Evolutionary conservation across 2,113 vertebrate species (phyloP).

Genomic region (Canis aureus): DNA sequence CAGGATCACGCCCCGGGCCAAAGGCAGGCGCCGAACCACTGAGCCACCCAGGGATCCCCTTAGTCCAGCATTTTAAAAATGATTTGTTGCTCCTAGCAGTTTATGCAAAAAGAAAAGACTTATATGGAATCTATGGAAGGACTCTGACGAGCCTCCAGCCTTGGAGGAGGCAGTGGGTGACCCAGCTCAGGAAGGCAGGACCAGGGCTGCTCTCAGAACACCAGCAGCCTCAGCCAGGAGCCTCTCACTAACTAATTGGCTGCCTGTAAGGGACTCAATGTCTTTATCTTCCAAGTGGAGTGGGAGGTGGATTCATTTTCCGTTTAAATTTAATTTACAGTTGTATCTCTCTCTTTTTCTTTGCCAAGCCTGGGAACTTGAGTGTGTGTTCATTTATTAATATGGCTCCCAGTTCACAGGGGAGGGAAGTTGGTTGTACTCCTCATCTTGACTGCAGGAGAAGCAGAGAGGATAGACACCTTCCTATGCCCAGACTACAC

Average conservation of each 20-base stretch:
- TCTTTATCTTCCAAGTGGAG: not conserved
- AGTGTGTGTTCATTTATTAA: not conserved
- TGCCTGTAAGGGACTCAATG: not conserved
- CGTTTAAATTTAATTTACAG: not conserved
- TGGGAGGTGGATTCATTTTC: not conserved
- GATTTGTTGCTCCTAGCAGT: not conserved
- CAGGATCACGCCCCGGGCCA: no score
- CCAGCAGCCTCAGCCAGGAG: not conserved
- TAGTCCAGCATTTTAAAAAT: not conserved
- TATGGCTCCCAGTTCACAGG: not conserved
- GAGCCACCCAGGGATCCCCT: no score
- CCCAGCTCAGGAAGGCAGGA: not conserved
- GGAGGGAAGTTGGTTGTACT: not conserved
- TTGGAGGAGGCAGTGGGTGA: not conserved
- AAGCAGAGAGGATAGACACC: not conserved
- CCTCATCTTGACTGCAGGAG: not conserved
- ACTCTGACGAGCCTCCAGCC: not conserved
- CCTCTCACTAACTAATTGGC: not conserved
- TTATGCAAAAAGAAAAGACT: not conserved
- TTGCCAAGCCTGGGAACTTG: not conserved
- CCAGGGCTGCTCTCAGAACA: fast-evolving
- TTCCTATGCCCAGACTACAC: not conserved
- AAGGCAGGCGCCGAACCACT: no score
- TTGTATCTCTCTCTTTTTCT: not conserved
- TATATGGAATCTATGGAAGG: not conserved